Evolutionary conservation across 2,113 vertebrate species (phyloP).

Genomic region (Pseudolaguvia tuberculata): DNA sequence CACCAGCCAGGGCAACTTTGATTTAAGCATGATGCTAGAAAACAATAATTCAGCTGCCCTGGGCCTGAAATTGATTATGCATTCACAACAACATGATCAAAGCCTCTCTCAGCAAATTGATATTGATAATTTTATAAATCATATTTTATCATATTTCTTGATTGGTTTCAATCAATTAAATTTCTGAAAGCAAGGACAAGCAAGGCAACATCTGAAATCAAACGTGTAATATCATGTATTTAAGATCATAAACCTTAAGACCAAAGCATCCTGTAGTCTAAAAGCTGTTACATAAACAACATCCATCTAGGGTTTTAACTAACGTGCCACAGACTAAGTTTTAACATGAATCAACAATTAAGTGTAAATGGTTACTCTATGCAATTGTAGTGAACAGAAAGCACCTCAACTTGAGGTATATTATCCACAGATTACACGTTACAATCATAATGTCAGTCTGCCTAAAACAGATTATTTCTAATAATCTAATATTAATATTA

Average conservation of each 20-base stretch:
- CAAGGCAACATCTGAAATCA: neutral
- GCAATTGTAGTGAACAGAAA: neutral
- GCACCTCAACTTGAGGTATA: neutral
- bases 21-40: neutral
- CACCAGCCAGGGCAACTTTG: neutral
- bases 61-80: slow-evolving; percentile 5
- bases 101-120: neutral
- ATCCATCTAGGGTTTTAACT: neutral
- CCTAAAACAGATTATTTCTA: no score
- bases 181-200: slow-evolving; percentile 2
- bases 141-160: neutral
- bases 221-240: neutral
- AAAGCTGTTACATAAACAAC: slow-evolving; percentile 14
- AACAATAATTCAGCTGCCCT: neutral
- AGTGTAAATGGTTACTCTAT: neutral
- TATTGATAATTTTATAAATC: slow-evolving; percentile 2
- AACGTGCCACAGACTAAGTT: neutral
- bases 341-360: neutral
- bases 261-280: neutral
- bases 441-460: no score
- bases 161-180: neutral
- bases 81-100: slow-evolving; percentile 17
- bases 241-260: neutral
- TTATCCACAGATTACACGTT: neutral
- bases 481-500: no score